These are phyloP conservation scores for Tetrax tetrax DNA, from an alignment of 2,113 vertebrate genomes.

Conservation along the genomic window DNA sequence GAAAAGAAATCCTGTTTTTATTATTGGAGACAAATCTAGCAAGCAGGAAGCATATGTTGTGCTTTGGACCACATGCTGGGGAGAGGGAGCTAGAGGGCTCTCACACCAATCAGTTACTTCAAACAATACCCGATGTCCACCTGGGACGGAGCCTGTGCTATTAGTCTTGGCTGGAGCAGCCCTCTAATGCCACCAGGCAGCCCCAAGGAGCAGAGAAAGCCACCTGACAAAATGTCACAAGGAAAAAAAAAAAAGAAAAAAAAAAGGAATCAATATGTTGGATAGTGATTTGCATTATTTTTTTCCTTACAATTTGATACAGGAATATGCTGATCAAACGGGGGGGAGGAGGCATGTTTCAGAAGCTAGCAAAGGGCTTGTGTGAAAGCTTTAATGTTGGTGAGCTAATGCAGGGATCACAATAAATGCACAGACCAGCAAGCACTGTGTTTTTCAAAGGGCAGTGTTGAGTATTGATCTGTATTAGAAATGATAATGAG, in stretches of 20 bases:
- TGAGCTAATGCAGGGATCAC: conserved; percentile 17
- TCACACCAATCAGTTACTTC: conserved; percentile 71
- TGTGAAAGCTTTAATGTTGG: conserved; percentile 57
- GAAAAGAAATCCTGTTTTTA: conserved; percentile 77
- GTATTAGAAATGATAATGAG: conserved; percentile 83
- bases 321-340: not conserved
- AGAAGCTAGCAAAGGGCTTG: not conserved
- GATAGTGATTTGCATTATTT: conserved; percentile 48
- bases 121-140: conserved; percentile 53
- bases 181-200: conserved; percentile 60
- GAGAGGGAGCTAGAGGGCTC: conserved; percentile 56
- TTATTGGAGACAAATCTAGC: conserved; percentile 75
- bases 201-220: conserved; percentile 57
- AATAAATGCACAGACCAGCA: conserved; percentile 37
- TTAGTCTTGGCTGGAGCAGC: conserved; percentile 69
- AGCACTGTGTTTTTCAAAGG: conserved; percentile 56
- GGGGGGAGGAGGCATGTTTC: not conserved
- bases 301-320: not conserved
- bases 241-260: not conserved
- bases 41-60: conserved; percentile 68
- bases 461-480: conserved; percentile 71
- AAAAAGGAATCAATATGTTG: conserved; percentile 42
- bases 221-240: conserved; percentile 62
- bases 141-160: conserved; percentile 55
- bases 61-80: conserved; percentile 63